These are phyloP conservation scores for Drosophila silvestris DNA, from an alignment of 2,888 invertebrate genomes.

Conservation along the genomic window DNA sequence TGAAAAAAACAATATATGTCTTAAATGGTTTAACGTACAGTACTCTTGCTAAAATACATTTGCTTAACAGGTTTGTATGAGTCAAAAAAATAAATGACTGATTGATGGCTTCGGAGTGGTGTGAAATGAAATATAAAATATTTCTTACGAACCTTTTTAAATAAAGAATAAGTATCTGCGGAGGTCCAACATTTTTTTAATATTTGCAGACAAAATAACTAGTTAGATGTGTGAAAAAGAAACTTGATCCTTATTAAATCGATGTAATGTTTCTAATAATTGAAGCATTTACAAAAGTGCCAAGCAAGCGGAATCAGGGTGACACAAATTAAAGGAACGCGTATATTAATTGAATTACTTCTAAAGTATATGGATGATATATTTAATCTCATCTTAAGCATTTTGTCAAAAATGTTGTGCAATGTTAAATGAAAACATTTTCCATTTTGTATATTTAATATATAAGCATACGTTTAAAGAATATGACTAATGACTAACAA, in stretches of 20 bases:
- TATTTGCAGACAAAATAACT: not conserved
- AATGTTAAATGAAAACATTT: not conserved
- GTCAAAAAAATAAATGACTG: not conserved
- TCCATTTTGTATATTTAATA: not conserved
- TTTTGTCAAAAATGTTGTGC: not conserved
- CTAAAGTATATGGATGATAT: not conserved
- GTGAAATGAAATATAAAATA: not conserved
- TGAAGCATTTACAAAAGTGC: not conserved
- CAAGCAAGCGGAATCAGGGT: not conserved
- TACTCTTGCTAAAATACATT: not conserved
- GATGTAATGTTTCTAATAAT: not conserved
- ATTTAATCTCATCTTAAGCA: not conserved
- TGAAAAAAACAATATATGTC: not conserved
- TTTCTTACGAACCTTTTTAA: not conserved
- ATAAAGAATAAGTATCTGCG: not conserved
- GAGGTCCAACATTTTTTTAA: not conserved
- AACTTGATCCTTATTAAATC: not conserved
- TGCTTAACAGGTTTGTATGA: not conserved
- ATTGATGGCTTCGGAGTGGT: not conserved
- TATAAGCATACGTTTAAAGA: not conserved
- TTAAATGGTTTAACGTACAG: not conserved
- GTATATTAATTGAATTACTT: not conserved
- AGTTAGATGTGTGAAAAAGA: not conserved
- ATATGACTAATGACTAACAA: not conserved
- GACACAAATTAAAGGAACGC: not conserved